phyloP scores from a whole-genome alignment of 2,797 vertebrate species.

The Hirundo rustica region DNA sequence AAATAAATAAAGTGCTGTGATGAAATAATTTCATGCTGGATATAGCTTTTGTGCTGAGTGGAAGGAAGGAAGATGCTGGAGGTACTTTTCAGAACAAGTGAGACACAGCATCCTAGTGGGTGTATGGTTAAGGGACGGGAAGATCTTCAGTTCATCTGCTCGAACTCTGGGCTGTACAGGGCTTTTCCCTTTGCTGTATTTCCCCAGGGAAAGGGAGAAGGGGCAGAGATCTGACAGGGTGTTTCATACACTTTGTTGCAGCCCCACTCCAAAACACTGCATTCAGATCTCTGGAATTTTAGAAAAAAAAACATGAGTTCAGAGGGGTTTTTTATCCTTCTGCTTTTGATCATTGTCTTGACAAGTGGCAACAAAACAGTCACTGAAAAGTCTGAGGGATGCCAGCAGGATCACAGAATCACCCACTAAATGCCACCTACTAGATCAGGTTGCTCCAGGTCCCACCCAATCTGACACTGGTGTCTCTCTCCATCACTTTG shows the following conservation, averaged over 20 bases:
- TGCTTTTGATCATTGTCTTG: not conserved
- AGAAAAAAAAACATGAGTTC: not conserved
- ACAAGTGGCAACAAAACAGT: not conserved
- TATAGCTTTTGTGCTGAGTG: not conserved
- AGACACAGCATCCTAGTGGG: not conserved
- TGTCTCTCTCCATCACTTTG: not conserved
- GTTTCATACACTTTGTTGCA: not conserved
- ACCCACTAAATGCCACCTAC: not conserved
- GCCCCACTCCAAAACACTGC: not conserved
- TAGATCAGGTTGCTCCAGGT: not conserved
- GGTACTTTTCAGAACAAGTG: not conserved
- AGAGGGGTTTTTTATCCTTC: not conserved
- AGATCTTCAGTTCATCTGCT: not conserved
- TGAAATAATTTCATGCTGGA: not conserved
- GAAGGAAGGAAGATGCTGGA: not conserved
- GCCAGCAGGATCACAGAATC: not conserved
- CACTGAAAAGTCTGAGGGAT: not conserved
- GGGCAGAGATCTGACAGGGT: fast-evolving
- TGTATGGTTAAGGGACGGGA: not conserved
- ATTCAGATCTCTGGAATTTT: not conserved
- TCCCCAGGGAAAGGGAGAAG: not conserved
- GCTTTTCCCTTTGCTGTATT: not conserved
- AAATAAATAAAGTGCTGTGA: not conserved
- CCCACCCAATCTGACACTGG: not conserved
- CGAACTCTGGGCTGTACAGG: not conserved